Base-by-base conservation (phyloP, 2,888 invertebrate species). In the Troides aeacus region DNA sequence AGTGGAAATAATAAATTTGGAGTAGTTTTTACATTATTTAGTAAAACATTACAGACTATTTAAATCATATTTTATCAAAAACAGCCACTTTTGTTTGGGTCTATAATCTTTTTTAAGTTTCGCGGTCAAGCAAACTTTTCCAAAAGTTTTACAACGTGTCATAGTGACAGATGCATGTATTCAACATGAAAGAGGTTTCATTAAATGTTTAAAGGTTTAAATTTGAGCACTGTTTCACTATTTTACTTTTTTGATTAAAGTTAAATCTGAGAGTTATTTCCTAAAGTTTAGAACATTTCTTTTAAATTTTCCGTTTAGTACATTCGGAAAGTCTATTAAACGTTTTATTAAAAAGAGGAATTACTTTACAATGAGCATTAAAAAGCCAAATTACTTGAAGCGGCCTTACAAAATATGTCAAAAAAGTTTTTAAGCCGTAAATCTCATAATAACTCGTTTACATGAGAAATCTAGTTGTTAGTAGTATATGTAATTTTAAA, bases 61-160 rank as follows among this genome's bases (percentile, higher is more conserved):
- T 15, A 39, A 53, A 60, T 21, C 0, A 60, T 30, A 2, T 66
- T 53, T 39, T n/a, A n/a, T 58, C 42, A 17, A 69, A n/a, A 30
- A 50, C n/a, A 39, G 17, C 30, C 39, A 53, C 12, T 63, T 65
- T 62, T 66, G 21, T 18, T 17, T 60, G 7, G 21, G 30, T 62
- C 58, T 60, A 59, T 60, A 59, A 58, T 63, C 10, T 17, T 58
- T 61, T 59, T 63, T 21, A 66, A 66, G 66, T 70, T 70, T 63
- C 63, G 70, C 59, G 62, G 63, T 60, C 62, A 59, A 66, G 66
- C 30, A 59, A 68, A 70, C 66, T 66, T 70, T 63, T 46, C 66
- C 56, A 64, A 66, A 70, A 66, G 53, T 70, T 70, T 70, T 66
- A 58, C n/a, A 30, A 66, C 7, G 53, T 62, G 66, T 70, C 70